Base-by-base conservation (phyloP, 37 sponge, comb jelly and placozoan species). In the Aphrocallistes beatrix region DNA sequence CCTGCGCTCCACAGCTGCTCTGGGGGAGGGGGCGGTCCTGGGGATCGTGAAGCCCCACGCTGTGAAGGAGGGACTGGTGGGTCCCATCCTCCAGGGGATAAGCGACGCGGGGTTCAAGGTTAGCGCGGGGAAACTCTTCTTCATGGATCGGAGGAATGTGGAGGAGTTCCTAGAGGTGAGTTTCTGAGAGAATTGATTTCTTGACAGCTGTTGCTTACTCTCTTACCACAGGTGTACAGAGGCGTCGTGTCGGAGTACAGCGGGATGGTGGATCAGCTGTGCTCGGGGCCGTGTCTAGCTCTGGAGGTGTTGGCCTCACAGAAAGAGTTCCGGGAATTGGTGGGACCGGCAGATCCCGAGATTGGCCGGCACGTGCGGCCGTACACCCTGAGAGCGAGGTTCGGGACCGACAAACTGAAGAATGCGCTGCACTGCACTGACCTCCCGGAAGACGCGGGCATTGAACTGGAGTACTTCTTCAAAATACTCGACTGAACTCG, bases 401-500 rank as follows among this genome's bases (percentile, higher is more conserved):
- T 89, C 88, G 99, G 99, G 0, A 83, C 83, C 38, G 92, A 97
- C 87, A 97, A 93, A 86, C 86, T 97, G 37, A 85, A 85, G 83
- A 97, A 97, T 90, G 95, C 91, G 28, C 75, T 97, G 0, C 99
- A 97, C 88, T 97, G 99, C 81, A 93, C 95, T 38, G 99, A 97
- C 87, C 89, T 97, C 0, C 92, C 95, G 10, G 99, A 97, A 10
- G 99, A 97, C 85, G 88, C 87, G 30, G 38, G 51, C 0, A 86
- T 97, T 32, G 99, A 97, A 81, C 89, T 94, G 34, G 91, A 94
- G 85, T 94, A 94, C 84, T 92, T 94, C 86, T 94, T 94, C 85
- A 86, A 88, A 23, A 94, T 94, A 17, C 51, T 92, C 0, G 89
- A 90, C 60, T 82, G 86, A 60, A 60, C n/a, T n/a, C n/a, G n/a